Evolutionary conservation across 2,888 invertebrate genomes (phyloP), one percentile per base, ranked within the genome.

Genomic region (Zygaena filipendulae): DNA sequence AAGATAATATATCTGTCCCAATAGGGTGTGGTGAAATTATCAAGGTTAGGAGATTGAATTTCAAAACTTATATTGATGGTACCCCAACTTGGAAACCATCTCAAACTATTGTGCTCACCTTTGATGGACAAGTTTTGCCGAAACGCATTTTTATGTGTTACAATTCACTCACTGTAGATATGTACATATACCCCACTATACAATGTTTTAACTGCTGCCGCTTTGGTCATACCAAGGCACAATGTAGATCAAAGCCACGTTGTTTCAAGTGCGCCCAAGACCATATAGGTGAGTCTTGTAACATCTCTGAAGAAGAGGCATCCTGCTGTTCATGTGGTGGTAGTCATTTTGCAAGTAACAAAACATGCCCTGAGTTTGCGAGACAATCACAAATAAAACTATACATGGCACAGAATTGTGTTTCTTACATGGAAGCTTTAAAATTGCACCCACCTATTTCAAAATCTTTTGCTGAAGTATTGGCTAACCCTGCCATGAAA

Each of bases 161-260:
- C 9, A 26, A 26, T 26, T 19, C 26, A 5, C 20, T 26, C 3
- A 23, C 26, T n/a, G 37, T 34, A 7, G 31, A 36, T 6, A 7
- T 39, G 4, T 39, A 39, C 23, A 36, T 30, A 6, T 39, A 19
- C 21, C 36, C 39, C 2, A 39, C 39, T 1, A 25, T 39, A 4
- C 36, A 39, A 11, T 39, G 35, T 11, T 37, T 30, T 8, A 25
- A 28, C 6, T 36, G 32, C 10, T 34, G 35, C 8, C n/a, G 30
- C 5, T 35, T 21, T 28, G 39, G 34, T 2, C 39, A 39, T 21
- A 30, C 28, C 9, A 36, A 34, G 14, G 11, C 9, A 1, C 31
- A 31, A 21, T 35, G 36, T 20, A 21, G 35, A 13, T 32, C 32
- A 4, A 23, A 30, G n/a, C 26, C 35, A 7, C 23, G 21, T 9